Evolutionary conservation across 2,797 vertebrate genomes (phyloP), one percentile per base, ranked within the genome.

Genomic region (Buceros bicornis): DNA sequence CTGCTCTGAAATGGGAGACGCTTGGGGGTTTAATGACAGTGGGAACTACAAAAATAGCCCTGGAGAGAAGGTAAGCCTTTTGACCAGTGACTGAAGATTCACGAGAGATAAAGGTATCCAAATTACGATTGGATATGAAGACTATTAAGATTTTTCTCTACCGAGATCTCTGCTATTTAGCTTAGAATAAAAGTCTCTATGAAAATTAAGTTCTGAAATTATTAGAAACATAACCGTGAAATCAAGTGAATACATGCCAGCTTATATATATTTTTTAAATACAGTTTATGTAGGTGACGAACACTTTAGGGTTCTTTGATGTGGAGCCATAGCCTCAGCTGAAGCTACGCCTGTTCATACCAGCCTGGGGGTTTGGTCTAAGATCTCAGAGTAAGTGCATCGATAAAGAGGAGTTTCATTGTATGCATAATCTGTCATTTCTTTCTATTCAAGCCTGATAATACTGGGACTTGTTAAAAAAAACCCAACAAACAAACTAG

Each of bases 221-320:
- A 79, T 50, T 84, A 71, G 76, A 91, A 87, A 26, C 77, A 48
- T 26, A 35, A 73, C 18, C 24, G 8, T 88, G 85, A 57, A 96
- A 78, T 92, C 65, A 74, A 86, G 73, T 45, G 82, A 92, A 56
- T 86, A 57, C 43, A 69, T 83, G 72, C 67, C 66, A 92, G 83
- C 43, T 51, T 40, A 28, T 53, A 25, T 72, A 21, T 85, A 18
- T 20, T 61, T 64, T 84, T 87, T 74, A 83, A 85, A 47, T 79
- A 74, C 65, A 84, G 58, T 82, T 95, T 96, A 76, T 12, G 86
- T 88, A 84, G 84, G 80, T 94, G 89, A 93, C 3, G 37, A 92
- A 82, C 72, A 43, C 83, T 82, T 90, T 1, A 29, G 33, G 65
- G 42, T 40, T 93, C 93, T 96, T 95, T 95, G 91, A 96, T 96